These are phyloP conservation scores for Plodia interpunctella DNA, from an alignment of 1,140 invertebrate genomes.

Conservation along the genomic window DNA sequence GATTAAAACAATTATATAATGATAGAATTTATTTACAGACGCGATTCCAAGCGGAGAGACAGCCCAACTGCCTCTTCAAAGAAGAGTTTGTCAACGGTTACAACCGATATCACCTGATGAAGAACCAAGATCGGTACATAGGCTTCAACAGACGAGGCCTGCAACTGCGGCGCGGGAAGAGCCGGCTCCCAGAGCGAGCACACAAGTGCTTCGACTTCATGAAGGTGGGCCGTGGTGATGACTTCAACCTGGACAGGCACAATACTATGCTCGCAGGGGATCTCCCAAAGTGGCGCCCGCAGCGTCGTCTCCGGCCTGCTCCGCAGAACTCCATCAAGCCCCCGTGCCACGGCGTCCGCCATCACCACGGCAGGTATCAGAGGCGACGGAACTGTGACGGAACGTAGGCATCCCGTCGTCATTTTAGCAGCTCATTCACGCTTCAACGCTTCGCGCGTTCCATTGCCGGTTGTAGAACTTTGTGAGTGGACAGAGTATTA, in stretches of 20 bases:
- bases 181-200: conserved; percentile 40
- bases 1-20: background rate
- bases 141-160: conserved; percentile 65
- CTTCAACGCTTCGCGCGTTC: conserved; percentile 71
- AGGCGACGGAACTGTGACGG: conserved; percentile 66
- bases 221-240: conserved; percentile 49
- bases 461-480: conserved; percentile 70
- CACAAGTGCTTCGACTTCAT: conserved; percentile 66
- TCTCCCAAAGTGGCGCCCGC: conserved; percentile 50
- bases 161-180: conserved; percentile 54
- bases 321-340: conserved; percentile 58
- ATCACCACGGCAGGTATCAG: conserved; percentile 61
- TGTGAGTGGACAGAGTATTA: conserved; percentile 75
- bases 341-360: conserved; percentile 54
- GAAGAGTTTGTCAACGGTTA: conserved; percentile 69
- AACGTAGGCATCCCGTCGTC: conserved; percentile 48
- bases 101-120: conserved; percentile 66
- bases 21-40: conserved; percentile 45
- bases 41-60: conserved; percentile 64
- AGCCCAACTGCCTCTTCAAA: conserved; percentile 67
- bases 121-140: conserved; percentile 68
- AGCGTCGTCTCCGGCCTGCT: conserved; percentile 56
- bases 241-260: conserved; percentile 67
- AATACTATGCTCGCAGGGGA: conserved; percentile 52
- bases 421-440: conserved; percentile 63